These are phyloP conservation scores for Athalia rosae DNA, from an alignment of 2,888 invertebrate genomes.

Conservation along the genomic window DNA sequence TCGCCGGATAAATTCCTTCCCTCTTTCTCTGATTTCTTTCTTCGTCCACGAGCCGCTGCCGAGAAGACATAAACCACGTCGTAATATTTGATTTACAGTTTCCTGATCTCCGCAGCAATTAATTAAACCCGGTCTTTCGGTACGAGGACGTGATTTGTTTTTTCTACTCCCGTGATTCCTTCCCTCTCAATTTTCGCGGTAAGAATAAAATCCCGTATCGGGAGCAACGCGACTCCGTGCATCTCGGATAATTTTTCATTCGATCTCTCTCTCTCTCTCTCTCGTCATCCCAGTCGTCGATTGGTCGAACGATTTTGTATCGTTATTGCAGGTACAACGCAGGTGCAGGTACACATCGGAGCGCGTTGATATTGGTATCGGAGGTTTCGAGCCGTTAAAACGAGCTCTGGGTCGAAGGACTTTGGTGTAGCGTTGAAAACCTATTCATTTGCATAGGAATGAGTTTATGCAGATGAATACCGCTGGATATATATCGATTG, in stretches of 20 bases:
- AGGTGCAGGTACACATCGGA: neutral
- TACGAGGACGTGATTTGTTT: neutral
- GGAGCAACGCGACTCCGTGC: too few species aligned
- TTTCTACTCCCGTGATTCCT: neutral
- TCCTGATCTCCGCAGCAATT: slow-evolving; percentile 28
- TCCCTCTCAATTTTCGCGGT: neutral
- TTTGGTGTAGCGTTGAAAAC: slow-evolving; percentile 30
- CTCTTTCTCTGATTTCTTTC: neutral
- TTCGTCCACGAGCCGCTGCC: slow-evolving; percentile 56
- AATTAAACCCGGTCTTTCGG: neutral
- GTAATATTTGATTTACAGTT: slow-evolving; percentile 31
- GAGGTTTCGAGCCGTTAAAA: slow-evolving; percentile 28
- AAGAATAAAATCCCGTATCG: too few species aligned
- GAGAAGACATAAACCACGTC: slow-evolving; percentile 48
- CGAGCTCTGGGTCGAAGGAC: slow-evolving; percentile 29
- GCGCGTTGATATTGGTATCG: slow-evolving; percentile 20
- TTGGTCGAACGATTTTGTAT: neutral
- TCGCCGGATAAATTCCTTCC: neutral
- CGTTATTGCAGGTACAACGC: neutral
- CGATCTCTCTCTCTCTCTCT: too few species aligned
- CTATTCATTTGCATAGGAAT: slow-evolving; percentile 46
- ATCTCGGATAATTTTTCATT: too few species aligned
- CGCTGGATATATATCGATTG: slow-evolving; percentile 43
- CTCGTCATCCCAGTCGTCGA: too few species aligned
- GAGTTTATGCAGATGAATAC: slow-evolving; percentile 49